These are phyloP conservation scores for Notolepis coatsorum DNA, from an alignment of 2,797 vertebrate species.

Conservation along the genomic window DNA sequence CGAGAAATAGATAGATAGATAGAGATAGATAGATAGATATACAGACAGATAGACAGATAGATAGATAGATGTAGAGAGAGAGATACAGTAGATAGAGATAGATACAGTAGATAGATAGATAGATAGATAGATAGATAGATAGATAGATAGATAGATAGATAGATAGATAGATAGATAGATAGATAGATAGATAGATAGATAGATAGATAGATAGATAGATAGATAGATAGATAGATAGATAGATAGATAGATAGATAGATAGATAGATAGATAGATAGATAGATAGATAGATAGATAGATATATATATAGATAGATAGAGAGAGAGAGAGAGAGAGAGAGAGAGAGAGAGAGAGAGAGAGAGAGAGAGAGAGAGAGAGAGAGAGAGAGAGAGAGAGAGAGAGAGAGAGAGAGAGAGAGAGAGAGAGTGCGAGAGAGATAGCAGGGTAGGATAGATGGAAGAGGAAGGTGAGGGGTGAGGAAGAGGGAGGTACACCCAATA, in stretches of 20 bases:
- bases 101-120: neutral
- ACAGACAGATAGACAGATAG: neutral
- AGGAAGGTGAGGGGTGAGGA: neutral
- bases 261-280: neutral
- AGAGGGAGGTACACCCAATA: no score
- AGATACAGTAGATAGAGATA: neutral
- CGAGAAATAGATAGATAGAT: neutral
- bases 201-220: no score
- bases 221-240: neutral
- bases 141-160: neutral
- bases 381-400: neutral
- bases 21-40: neutral
- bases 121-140: neutral
- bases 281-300: no score
- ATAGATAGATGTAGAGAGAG: neutral
- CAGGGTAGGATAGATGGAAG: neutral
- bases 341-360: constrained; percentile 56
- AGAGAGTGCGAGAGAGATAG: constrained; percentile 3
- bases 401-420: neutral
- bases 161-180: neutral
- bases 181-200: neutral
- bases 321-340: constrained; percentile 19
- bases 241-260: neutral
- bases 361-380: neutral
- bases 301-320: neutral